phyloP scores from a whole-genome alignment of 2,113 vertebrate species.

The Clupea harengus region DNA sequence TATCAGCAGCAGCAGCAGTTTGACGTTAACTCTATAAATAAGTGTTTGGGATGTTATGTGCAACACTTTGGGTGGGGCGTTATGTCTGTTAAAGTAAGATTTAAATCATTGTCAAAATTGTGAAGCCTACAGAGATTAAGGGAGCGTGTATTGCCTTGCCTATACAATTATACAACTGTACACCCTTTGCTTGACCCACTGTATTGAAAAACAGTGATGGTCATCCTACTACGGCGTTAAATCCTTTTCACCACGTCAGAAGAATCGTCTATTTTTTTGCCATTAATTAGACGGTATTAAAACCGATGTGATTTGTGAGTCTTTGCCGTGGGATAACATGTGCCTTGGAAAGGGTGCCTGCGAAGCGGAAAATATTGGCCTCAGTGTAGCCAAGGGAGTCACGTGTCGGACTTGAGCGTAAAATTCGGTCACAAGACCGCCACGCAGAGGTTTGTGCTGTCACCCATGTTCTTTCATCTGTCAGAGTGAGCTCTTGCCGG shows the following conservation, averaged over 20 bases:
- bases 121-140: not conserved
- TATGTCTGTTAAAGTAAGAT: not conserved
- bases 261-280: not conserved
- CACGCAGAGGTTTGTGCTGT: constrained; percentile 4
- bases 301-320: constrained; percentile 46
- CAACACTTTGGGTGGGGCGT: not conserved
- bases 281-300: constrained; percentile 43
- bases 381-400: constrained; percentile 48
- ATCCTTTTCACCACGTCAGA: not conserved
- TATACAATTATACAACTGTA: not conserved
- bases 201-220: not conserved
- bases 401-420: constrained; percentile 47
- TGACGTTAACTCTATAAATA: not conserved
- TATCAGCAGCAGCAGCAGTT: not conserved
- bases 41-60: not conserved
- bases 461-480: not conserved
- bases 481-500: not conserved
- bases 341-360: constrained; percentile 44
- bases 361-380: constrained; percentile 42
- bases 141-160: no score
- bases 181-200: not conserved
- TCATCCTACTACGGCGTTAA: not conserved
- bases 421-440: constrained; percentile 63
- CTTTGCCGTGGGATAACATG: constrained; percentile 61
- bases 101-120: not conserved